A percentile compares a stretch with the other conserved stretches of the same genome.
Conservation (phyloP, 2,113 vertebrate species). For the Carassius carassius region DNA sequence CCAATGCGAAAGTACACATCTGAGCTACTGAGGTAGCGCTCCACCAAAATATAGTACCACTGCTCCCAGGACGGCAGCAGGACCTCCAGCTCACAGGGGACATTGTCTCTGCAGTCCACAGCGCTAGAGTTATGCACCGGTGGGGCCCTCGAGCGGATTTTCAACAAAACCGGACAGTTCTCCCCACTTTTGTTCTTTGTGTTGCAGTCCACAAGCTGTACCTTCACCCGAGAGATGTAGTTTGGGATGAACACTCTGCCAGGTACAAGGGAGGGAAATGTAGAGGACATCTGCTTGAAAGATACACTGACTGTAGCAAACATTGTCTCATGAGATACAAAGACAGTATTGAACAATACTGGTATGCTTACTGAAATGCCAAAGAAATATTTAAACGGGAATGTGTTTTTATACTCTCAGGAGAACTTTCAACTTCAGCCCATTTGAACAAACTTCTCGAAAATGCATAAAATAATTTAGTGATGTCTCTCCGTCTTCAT, state of each 20-base stretch:
- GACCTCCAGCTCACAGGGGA: conserved; percentile 83
- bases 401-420: background rate
- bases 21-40: conserved; percentile 78
- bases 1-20: conserved; percentile 87
- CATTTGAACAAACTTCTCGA: background rate
- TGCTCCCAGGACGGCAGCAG: conserved; percentile 90
- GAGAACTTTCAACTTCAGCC: background rate
- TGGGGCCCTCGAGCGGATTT: conserved; percentile 89
- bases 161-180: conserved; percentile 87
- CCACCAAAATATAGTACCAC: conserved; percentile 96
- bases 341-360: background rate
- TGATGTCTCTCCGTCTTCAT: background rate
- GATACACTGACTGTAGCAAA: background rate
- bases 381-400: background rate
- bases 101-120: conserved; percentile 81
- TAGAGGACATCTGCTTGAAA: background rate
- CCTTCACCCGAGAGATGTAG: conserved; percentile 87
- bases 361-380: background rate
- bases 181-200: conserved; percentile 72
- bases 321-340: background rate
- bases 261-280: conserved; percentile 40
- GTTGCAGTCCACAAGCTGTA: conserved; percentile 86
- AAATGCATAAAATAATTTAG: background rate
- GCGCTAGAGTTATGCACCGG: conserved; percentile 93
- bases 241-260: conserved; percentile 93